These are phyloP conservation scores for Grantiella picta DNA, from an alignment of 2,113 vertebrate genomes.

Conservation along the genomic window DNA sequence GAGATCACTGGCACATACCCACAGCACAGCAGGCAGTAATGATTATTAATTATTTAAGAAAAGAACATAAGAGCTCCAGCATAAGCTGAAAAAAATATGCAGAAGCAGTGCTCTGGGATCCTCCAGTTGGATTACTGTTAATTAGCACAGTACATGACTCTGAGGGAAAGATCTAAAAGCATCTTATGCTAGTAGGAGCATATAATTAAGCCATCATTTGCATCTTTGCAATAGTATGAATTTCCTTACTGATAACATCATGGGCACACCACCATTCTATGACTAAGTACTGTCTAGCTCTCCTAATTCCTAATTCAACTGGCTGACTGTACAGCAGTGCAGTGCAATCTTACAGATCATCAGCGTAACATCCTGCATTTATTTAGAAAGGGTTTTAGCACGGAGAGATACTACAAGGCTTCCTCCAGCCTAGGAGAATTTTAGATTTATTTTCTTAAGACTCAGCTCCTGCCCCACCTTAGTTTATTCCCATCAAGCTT, in stretches of 20 bases:
- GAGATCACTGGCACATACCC: constrained; percentile 47
- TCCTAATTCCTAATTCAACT: neutral
- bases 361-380: neutral
- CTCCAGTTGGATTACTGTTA: constrained; percentile 67
- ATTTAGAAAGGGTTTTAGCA: neutral
- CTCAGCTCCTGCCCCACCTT: neutral
- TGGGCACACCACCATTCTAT: constrained; percentile 24
- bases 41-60: constrained; percentile 78
- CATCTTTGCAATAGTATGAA: neutral
- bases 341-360: neutral
- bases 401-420: neutral
- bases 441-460: neutral
- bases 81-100: constrained; percentile 30
- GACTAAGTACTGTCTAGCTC: neutral
- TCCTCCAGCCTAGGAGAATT: neutral
- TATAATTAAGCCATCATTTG: constrained; percentile 56
- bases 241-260: constrained; percentile 33
- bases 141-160: constrained; percentile 59
- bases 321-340: neutral
- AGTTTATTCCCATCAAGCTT: neutral
- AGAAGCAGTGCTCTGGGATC: constrained; percentile 55
- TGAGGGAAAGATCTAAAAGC: constrained; percentile 56
- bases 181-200: constrained; percentile 11
- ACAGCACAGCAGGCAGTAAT: constrained; percentile 56
- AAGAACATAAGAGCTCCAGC: constrained; percentile 55